Base-by-base conservation (phyloP, 2,888 invertebrate species). In the Parnassius mnemosyne region DNA sequence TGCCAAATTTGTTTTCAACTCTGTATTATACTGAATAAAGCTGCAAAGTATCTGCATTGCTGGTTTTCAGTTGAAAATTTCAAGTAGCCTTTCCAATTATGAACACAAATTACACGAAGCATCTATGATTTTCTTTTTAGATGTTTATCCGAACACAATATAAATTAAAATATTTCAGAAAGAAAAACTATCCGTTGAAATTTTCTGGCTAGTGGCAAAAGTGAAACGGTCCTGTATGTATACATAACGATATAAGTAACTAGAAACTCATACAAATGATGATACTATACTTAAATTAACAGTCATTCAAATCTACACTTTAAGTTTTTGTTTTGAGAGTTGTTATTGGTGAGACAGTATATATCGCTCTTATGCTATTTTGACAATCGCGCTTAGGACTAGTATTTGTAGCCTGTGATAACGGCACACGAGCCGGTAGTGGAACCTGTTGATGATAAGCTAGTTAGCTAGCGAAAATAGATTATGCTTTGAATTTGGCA, bases 391-490 rank as follows among this genome's bases (percentile, higher is more conserved):
- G 50, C 53, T 41, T 63, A 63, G 63, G 63, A 63, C 52, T 59
- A 87, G 78, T 89, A 89, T 90, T 89, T 89, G 90, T 87, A 89
- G 89, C 83, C 80, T 84, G 89, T 89, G 90, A 91, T 90, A 91
- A 88, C 87, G 85, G 83, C 84, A 80, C 79, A 86, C 84, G 84
- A 88, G 87, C 85, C 81, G 87, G 85, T 77, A 83, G 81, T 80
- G 78, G 79, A 81, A 90, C 90, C 90, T 91, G 90, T 91, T 91
- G 90, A 87, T 87, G 87, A 91, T 91, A 89, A 91, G 90, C 83
- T 83, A 64, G 63, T 64, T 64, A 64, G 63, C 63, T 60, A 57
- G 63, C 56, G 63, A 64, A 64, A 90, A 90, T 90, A 90, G 88
- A 89, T 90, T 83, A 81, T 85, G 84, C 85, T 87, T 82, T 83